Evolutionary conservation across 2,797 vertebrate species (phyloP).

Genomic region (Botia kubotai): DNA sequence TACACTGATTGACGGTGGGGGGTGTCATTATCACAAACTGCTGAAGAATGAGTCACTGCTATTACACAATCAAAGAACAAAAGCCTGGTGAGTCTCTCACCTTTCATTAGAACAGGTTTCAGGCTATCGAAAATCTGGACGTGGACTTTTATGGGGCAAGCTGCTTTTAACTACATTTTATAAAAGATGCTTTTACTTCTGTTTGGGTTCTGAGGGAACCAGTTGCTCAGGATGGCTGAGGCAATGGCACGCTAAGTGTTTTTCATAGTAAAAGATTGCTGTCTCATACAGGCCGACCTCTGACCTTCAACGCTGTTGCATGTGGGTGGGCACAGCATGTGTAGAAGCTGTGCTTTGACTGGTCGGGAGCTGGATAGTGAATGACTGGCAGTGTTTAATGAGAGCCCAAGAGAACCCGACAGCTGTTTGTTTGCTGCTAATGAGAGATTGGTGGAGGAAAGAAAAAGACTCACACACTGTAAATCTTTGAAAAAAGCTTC

Average conservation of each 20-base stretch:
- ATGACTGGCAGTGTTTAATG: conserved; percentile 81
- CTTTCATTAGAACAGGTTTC: conserved; percentile 54
- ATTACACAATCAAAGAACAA: conserved; percentile 65
- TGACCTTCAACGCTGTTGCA: conserved; percentile 51
- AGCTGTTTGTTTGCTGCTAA: conserved; percentile 83
- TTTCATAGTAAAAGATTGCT: conserved; percentile 3
- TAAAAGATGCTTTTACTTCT: no score
- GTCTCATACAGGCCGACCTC: conserved; percentile 47
- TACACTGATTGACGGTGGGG: conserved; percentile 63
- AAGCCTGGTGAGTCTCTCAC: conserved; percentile 58
- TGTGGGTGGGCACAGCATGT: conserved; percentile 61
- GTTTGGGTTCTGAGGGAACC: neutral
- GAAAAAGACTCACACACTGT: conserved; percentile 73
- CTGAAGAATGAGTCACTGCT: conserved; percentile 57
- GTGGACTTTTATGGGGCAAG: conserved; percentile 3
- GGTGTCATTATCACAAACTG: conserved; percentile 59
- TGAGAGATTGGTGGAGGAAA: conserved; percentile 78
- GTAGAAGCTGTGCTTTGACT: conserved; percentile 76
- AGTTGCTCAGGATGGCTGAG: neutral
- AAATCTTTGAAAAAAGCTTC: conserved; percentile 75
- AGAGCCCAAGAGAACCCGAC: conserved; percentile 80
- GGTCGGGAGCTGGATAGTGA: conserved; percentile 69
- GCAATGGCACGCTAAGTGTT: neutral
- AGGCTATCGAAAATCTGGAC: neutral
- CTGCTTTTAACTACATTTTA: neutral